A percentile compares a stretch with the other conserved stretches of the same genome.
These are phyloP conservation scores for Andricus grossulariae DNA, from an alignment of 1,140 invertebrate species.

Conservation along the genomic window DNA sequence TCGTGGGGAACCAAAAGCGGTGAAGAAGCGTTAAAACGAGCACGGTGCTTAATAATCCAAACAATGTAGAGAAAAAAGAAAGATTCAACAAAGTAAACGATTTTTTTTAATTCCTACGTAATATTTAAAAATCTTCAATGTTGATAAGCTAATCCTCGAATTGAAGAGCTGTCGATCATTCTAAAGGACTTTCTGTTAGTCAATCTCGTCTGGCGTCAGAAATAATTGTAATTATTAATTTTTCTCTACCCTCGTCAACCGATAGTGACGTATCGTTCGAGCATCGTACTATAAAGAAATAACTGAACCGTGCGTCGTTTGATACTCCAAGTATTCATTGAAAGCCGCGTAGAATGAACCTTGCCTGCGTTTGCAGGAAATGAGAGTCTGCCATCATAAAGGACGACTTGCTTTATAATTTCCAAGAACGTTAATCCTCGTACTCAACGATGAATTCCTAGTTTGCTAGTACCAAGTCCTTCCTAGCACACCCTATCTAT, in stretches of 20 bases:
- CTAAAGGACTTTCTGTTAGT: not conserved
- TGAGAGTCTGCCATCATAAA: slow-evolving; percentile 21
- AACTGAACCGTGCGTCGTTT: not conserved
- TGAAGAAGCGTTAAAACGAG: too few relatives aligned
- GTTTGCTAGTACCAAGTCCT: not conserved
- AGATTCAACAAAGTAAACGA: too few relatives aligned
- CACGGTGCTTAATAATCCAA: too few relatives aligned
- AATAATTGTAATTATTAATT: slow-evolving; percentile 27
- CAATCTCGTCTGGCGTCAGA: not conserved
- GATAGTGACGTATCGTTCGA: not conserved
- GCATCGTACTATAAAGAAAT: not conserved
- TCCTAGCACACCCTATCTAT: slow-evolving; percentile 11
- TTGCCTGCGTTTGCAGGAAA: slow-evolving; percentile 21
- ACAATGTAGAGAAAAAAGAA: too few relatives aligned
- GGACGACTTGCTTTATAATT: slow-evolving; percentile 29
- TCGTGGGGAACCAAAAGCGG: too few relatives aligned
- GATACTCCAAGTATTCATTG: slow-evolving; percentile 3
- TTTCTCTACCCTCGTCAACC: slow-evolving; percentile 16
- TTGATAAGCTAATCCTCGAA: not conserved
- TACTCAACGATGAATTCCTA: slow-evolving; percentile 5
- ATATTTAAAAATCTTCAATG: too few relatives aligned
- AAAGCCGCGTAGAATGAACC: not conserved
- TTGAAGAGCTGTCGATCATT: not conserved
- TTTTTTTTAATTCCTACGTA: too few relatives aligned
- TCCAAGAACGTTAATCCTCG: slow-evolving; percentile 25